These are phyloP conservation scores for Cirrhinus mrigala DNA, from an alignment of 2,797 vertebrate genomes.

Conservation along the genomic window DNA sequence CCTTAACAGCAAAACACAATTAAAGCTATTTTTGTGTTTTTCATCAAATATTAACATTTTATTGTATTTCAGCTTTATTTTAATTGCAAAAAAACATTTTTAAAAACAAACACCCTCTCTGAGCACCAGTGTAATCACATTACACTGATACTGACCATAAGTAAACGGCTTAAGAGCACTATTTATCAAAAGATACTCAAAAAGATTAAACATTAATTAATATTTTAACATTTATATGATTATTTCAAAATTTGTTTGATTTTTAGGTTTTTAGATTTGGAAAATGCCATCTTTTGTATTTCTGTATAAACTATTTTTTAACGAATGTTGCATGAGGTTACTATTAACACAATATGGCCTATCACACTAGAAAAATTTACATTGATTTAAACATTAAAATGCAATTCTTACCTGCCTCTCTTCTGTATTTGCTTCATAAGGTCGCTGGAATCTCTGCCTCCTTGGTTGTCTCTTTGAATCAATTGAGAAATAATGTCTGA, in stretches of 20 bases:
- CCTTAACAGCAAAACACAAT: neutral
- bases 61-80: neutral
- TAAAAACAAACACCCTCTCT: too few species aligned
- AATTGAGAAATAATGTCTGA: neutral
- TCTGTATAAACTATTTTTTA: too few species aligned
- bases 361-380: neutral
- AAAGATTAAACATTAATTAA: neutral
- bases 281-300: neutral
- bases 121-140: neutral
- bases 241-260: neutral
- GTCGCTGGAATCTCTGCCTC: neutral
- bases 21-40: neutral
- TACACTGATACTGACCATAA: neutral
- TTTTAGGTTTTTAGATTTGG: neutral
- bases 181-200: neutral
- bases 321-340: neutral
- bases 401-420: neutral
- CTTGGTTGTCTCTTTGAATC: neutral
- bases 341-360: neutral
- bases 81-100: too few species aligned
- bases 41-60: neutral
- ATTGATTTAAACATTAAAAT: neutral
- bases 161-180: neutral
- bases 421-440: neutral
- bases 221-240: neutral